Base-by-base conservation (phyloP, 2,797 vertebrate genomes). In the Valencia hispanica region DNA sequence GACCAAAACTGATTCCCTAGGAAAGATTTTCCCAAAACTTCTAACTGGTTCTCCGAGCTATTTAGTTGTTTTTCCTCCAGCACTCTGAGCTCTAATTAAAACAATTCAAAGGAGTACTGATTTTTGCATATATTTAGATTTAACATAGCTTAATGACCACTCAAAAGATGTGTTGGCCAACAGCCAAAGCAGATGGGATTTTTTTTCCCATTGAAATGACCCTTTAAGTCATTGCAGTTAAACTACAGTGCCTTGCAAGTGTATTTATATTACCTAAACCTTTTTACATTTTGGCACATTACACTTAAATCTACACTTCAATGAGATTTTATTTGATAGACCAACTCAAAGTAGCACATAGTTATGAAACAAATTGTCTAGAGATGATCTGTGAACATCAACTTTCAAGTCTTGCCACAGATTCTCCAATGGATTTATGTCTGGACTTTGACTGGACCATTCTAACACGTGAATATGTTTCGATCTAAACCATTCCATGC, bases 91-190 rank as follows among this genome's bases (percentile, higher is more conserved):
- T 79, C 65, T 82, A 83, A 88, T 89, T 87, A 89, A 86, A 74
- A 81, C 74, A 57, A 78, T 80, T 73, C 77, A 84, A 70, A 69
- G 55, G 51, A 80, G 25, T 72, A 71, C 41, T 77, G 61, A 6
- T 45, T 84, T 78, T 66, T 34, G 73, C 86, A 88, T 89, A 81
- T 9, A 86, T 89, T 86, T 88, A 43, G 80, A 90, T 89, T 77
- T 72, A 81, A 81, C 75, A 65, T 84, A n/a, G 32, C 2, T 39
- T 69, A 69, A 69, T 57, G 57, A 47, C 34, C 20, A 32, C 48
- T 75, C 15, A n/a, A 39, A 15, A 53, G 15, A 30, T 73, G 65
- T 59, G 9, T 12, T 57, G 53, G 53, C 5, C 11, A 30, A 15
- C 11, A 41, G 22, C 36, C 36, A n/a, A n/a, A 66, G n/a, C 22